Conservation (phyloP, 2,888 invertebrate genomes). For the Argyresthia albistria region DNA sequence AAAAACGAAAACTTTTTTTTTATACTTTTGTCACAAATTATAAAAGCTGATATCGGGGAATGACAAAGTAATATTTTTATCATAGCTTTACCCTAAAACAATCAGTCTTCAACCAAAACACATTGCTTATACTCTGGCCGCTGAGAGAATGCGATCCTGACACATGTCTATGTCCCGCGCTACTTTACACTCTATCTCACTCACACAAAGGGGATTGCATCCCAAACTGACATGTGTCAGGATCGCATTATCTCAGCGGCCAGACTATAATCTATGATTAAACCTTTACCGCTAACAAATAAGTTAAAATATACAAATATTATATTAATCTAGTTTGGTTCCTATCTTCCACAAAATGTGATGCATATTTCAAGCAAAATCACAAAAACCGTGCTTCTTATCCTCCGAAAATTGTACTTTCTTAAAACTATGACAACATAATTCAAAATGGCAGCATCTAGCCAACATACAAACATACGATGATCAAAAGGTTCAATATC, state of each 20-base stretch:
- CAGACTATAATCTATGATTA: too few relatives aligned
- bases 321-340: too few relatives aligned
- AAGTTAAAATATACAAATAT: too few relatives aligned
- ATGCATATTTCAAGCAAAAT: slow-evolving; percentile 11
- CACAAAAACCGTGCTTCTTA: background rate
- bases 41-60: background rate
- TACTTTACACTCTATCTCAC: too few relatives aligned
- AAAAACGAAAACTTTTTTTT: background rate
- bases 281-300: too few relatives aligned
- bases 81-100: slow-evolving; percentile 30
- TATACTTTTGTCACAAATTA: background rate
- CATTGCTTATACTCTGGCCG: background rate
- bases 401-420: slow-evolving; percentile 26
- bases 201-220: too few relatives aligned
- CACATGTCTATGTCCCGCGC: too few relatives aligned
- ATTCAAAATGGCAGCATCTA: background rate
- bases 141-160: too few relatives aligned
- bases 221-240: too few relatives aligned
- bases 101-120: slow-evolving; percentile 59
- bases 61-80: background rate
- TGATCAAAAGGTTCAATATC: background rate
- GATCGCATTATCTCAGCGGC: too few relatives aligned
- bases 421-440: slow-evolving; percentile 3
- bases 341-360: too few relatives aligned
- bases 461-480: background rate